Evolutionary conservation across 2,888 invertebrate genomes (phyloP), one percentile per base, ranked within the genome.

Genomic region (Lymantria dispar): DNA sequence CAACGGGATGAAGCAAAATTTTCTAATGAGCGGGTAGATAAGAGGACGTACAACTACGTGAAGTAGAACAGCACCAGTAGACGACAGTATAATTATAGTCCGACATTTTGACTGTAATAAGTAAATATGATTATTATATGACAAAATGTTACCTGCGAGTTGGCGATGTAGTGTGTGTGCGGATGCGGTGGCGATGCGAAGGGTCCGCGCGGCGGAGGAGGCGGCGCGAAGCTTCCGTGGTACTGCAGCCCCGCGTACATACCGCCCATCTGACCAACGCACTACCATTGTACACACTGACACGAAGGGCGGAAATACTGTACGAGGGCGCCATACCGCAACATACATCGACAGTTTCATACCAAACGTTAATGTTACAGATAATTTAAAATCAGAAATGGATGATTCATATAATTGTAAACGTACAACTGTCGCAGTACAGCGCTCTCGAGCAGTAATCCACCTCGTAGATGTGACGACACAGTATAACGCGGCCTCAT

Each of bases 171-270:
- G 67, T 89, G 87, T 40, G 83, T 71, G 48, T 80, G 83, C 10
- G 82, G 72, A 40, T 85, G 87, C 38, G 83, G 84, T 36, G 87
- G 85, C 47, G 87, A 83, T 38, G 88, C 82, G 81, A 83, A 85
- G 39, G 85, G 85, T 8, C 80, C 85, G 43, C 87, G 76, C 45
- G 85, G 83, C 54, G 87, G 79, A 33, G n/a, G 77, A 57, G 79
- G 76, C 13, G 74, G 74, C 48, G 76, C 75, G 74, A 83, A 83
- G 52, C 76, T 70, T 48, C 78, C 80, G 75, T 78, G 81, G 74
- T 89, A 87, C 76, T 79, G 85, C 69, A 87, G 78, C 8, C 87
- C 87, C 61, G 89, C 85, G 80, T 87, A 90, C 79, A 89, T 81
- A 51, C 87, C 84, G 72, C 87, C 87, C 88, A 90, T 83, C 90